Evolutionary conservation across 2,797 vertebrate species (phyloP), one percentile per base, ranked within the genome.

Genomic region (Paedocypris micromegethes): DNA sequence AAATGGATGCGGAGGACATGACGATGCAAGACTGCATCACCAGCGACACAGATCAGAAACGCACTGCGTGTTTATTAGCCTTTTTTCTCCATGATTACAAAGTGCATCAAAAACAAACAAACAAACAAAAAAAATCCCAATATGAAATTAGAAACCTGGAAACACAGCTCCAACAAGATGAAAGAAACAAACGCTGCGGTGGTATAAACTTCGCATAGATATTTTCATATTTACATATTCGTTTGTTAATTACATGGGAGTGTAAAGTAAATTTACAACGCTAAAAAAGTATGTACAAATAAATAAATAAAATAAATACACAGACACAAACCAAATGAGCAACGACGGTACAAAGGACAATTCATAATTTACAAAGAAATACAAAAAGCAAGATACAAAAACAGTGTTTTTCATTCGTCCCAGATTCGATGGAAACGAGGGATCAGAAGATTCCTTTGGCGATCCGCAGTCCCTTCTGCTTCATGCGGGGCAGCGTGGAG

Each of bases 361-460:
- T 63, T 73, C 57, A 59, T 76, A 70, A 68, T 72, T 77, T 80
- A 83, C 75, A 82, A 84, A 82, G 23, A 81, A 72, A 64, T 81
- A 82, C 70, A 72, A 78, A 78, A 63, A 81, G 63, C 23, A 80
- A 75, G 66, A 68, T 75, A 71, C 59, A 74, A 79, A 78, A 75
- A 70, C 73, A 70, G 73, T 39, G 63, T 9, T 63, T 54, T 1
- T 23, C 23, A 23, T 23, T 23, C 23, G 23, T 23, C 23, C 23
- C 23, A 23, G 23, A 23, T 1, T 23, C 23, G 23, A 23, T 23
- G 23, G 23, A 23, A 23, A 23, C 23, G 61, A 58, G 45, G 62
- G 38, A 42, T 88, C 80, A 93, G 89, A 94, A 93, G 87, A 94
- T 92, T 83, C 91, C 92, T 67, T 93, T 94, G 70, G 92, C 90